A percentile compares a stretch with the other conserved stretches of the same genome.
Evolutionary conservation across 2,888 invertebrate species (phyloP).

Genomic region (Asteroscopus sphinx): DNA sequence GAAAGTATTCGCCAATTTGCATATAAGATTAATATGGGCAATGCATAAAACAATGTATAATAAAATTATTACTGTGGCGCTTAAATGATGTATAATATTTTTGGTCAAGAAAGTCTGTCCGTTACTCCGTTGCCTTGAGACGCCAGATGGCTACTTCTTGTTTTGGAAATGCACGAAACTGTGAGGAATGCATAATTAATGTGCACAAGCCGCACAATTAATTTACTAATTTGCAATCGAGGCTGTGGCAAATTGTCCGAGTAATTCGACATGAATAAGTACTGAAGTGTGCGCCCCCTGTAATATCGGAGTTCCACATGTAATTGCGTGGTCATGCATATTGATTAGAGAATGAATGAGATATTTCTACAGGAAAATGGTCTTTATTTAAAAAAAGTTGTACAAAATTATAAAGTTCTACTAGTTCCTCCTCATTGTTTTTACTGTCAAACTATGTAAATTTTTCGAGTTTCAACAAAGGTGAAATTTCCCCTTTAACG

Average conservation of each 20-base stretch:
- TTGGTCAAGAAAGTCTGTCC: slow-evolving; percentile 63
- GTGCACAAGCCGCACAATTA: slow-evolving; percentile 62
- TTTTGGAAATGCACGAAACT: slow-evolving; percentile 70
- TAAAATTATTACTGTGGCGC: slow-evolving; percentile 46
- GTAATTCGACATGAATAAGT: slow-evolving; percentile 63
- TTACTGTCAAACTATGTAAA: slow-evolving; percentile 35
- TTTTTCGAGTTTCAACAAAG: slow-evolving; percentile 31
- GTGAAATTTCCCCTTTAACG: slow-evolving; percentile 32
- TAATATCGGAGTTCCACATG: slow-evolving; percentile 31
- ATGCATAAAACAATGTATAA: slow-evolving; percentile 35
- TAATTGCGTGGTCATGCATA: slow-evolving; percentile 36
- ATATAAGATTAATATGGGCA: slow-evolving; percentile 31
- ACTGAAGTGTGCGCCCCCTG: slow-evolving; percentile 39
- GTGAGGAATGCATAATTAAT: slow-evolving; percentile 76
- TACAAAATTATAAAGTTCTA: slow-evolving; percentile 1
- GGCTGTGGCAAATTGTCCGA: slow-evolving; percentile 62
- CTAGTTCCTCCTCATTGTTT: slow-evolving; percentile 9
- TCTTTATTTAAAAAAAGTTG: background rate
- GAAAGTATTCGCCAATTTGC: slow-evolving; percentile 29
- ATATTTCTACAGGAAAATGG: slow-evolving; percentile 1
- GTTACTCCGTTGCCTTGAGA: slow-evolving; percentile 59
- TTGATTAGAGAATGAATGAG: slow-evolving; percentile 30
- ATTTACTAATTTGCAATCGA: slow-evolving; percentile 69
- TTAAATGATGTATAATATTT: slow-evolving; percentile 56
- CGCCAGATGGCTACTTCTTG: slow-evolving; percentile 68